phyloP scores from a whole-genome alignment of 2,888 invertebrate species.

The Amorpha juglandis region DNA sequence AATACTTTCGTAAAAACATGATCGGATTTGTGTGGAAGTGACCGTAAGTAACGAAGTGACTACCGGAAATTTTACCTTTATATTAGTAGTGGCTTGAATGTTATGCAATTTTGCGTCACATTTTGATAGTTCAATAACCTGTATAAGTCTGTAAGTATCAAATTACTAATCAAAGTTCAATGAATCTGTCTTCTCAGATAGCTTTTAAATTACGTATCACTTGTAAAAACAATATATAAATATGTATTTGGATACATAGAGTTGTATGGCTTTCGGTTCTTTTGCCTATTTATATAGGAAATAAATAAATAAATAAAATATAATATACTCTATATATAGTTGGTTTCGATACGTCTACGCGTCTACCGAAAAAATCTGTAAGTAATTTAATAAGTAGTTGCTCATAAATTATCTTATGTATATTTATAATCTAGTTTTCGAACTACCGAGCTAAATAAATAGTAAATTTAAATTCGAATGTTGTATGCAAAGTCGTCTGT shows the following conservation, averaged over 20 bases:
- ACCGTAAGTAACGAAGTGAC: not conserved
- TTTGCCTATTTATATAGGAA: no score
- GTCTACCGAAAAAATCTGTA: not conserved
- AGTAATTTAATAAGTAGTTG: no score
- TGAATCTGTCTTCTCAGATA: not conserved
- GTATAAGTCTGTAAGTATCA: not conserved
- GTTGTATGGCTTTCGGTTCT: no score
- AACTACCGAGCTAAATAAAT: not conserved
- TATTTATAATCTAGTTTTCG: not conserved
- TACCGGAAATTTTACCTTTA: not conserved
- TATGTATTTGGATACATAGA: no score
- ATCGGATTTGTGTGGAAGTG: no score
- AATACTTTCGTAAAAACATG: no score
- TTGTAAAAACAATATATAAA: no score
- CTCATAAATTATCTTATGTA: not conserved
- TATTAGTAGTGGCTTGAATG: not conserved
- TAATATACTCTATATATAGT: no score
- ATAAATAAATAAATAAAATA: no score
- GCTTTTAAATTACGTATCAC: no score
- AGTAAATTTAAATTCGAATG: not conserved
- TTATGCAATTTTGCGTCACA: not conserved
- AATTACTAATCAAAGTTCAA: not conserved
- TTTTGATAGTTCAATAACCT: constrained; percentile 1
- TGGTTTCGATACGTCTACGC: no score
- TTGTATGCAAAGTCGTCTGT: not conserved